Conservation (phyloP, 1,140 invertebrate genomes). For the Glomeris maerens region DNA sequence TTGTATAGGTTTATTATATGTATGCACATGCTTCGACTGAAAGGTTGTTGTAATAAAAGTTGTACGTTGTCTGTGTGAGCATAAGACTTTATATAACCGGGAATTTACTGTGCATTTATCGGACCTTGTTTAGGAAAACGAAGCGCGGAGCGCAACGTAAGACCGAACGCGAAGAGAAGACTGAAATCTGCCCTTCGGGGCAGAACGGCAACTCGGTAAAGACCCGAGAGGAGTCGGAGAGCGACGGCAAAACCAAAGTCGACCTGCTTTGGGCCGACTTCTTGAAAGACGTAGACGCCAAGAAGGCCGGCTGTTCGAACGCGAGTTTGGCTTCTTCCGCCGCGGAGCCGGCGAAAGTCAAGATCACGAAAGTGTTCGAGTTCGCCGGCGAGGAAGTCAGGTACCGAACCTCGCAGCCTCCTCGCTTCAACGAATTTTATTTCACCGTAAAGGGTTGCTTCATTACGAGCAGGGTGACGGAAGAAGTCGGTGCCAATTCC, state of each 20-base stretch:
- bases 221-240: not conserved
- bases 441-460: not conserved
- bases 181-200: too few relatives aligned
- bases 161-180: too few relatives aligned
- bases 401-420: constrained; percentile 18
- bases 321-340: not conserved
- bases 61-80: too few relatives aligned
- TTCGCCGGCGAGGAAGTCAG: constrained; percentile 30
- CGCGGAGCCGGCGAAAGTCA: constrained; percentile 14
- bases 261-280: constrained; percentile 5
- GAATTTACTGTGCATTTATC: too few relatives aligned
- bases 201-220: too few relatives aligned
- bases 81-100: too few relatives aligned
- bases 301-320: not conserved
- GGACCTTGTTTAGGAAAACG: too few relatives aligned
- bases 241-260: not conserved
- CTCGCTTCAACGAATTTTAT: not conserved
- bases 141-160: too few relatives aligned
- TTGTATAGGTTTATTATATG: too few relatives aligned
- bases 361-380: constrained; percentile 29
- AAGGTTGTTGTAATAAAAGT: too few relatives aligned
- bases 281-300: constrained; percentile 5
- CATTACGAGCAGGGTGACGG: constrained; percentile 43
- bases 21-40: too few relatives aligned
- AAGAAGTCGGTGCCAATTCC: constrained; percentile 43